phyloP scores from a whole-genome alignment of 2,113 vertebrate species.

The Xenopus borealis region DNA sequence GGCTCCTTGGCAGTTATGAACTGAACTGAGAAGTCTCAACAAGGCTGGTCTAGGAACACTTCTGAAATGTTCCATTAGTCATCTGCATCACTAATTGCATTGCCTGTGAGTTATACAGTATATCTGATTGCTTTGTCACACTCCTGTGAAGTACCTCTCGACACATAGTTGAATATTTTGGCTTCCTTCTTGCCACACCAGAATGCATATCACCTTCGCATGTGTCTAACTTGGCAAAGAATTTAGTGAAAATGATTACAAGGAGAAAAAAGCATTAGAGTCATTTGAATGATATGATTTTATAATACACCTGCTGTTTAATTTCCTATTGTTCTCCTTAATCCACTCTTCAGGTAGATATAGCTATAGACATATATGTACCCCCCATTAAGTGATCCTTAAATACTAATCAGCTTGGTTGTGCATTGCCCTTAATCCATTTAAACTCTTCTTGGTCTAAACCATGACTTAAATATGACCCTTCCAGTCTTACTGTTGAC shows the following conservation, averaged over 20 bases:
- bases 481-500: too few relatives aligned
- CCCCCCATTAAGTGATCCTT: too few relatives aligned
- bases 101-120: not conserved
- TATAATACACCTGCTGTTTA: not conserved
- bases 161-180: not conserved
- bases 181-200: not conserved
- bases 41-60: not conserved
- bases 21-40: not conserved
- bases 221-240: not conserved
- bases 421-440: too few relatives aligned
- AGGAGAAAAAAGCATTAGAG: not conserved
- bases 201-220: not conserved
- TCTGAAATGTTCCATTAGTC: not conserved
- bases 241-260: not conserved
- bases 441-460: too few relatives aligned
- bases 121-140: slow-evolving; percentile 1
- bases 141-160: not conserved
- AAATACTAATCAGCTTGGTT: too few relatives aligned
- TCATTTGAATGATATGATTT: not conserved
- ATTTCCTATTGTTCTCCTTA: not conserved
- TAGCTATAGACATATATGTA: too few relatives aligned
- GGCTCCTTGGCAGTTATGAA: not conserved
- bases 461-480: too few relatives aligned
- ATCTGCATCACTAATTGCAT: not conserved
- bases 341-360: not conserved